A percentile compares a stretch with the other conserved stretches of the same genome.
Evolutionary conservation across 1,140 invertebrate species (phyloP).

Genomic region (Mizuhopecten yessoensis): DNA sequence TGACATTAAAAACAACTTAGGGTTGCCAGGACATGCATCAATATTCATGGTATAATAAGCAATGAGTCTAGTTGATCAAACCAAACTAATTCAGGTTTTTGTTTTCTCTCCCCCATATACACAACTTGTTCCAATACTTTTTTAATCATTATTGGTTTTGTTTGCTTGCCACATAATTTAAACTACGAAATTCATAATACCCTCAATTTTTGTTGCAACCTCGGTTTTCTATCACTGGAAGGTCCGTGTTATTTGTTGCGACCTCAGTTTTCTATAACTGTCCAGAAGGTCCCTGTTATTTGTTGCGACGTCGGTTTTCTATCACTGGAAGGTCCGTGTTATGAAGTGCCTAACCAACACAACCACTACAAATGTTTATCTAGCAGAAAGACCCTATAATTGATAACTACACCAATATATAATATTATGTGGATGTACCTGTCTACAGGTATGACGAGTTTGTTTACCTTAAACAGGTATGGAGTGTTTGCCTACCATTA

Average conservation of each 20-base stretch:
- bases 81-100: no score
- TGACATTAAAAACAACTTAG: background rate
- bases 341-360: background rate
- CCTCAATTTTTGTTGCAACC: background rate
- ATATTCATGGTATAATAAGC: background rate
- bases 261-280: no score
- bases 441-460: background rate
- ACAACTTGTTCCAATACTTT: no score
- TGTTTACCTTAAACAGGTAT: background rate
- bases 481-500: background rate
- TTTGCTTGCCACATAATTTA: no score
- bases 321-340: no score
- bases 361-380: background rate
- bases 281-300: no score
- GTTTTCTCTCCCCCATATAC: no score
- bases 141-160: no score
- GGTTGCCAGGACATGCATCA: background rate
- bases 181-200: background rate
- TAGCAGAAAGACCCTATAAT: background rate
- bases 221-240: no score
- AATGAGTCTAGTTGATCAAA: no score
- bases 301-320: no score
- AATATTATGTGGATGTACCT: slow-evolving; percentile 38
- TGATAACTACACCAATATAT: background rate
- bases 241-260: no score